Base-by-base conservation (phyloP, 1,140 invertebrate species). In the Conopomorpha cramerella region DNA sequence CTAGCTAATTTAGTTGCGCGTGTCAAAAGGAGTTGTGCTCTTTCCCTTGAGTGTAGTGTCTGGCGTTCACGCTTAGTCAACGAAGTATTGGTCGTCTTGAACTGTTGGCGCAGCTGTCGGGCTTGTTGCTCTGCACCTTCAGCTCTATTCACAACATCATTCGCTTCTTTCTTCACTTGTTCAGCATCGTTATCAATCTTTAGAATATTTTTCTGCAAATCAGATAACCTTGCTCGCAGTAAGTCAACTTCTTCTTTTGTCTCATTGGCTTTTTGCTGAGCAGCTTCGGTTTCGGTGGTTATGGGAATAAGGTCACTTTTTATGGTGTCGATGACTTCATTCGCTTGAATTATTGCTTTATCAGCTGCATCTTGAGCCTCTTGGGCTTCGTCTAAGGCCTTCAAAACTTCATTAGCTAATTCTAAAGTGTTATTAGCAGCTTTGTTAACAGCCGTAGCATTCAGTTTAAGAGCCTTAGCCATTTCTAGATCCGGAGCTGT, bases 371-470 rank as follows among this genome's bases (percentile, higher is more conserved):
- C 76, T 68, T 97, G 94, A 1, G 90, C 91, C 3, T 77, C 79
- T 46, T 84, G 76, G 1, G 93, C 90, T 30, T 91, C 87, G 27
- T 80, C 72, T 36, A 85, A 59, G 34, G 82, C 80, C 44, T 81
- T 51, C 18, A 83, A 71, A 27, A 85, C 81, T 39, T 79, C 77
- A 46, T 81, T 82, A 16, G 83, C 82, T 43, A 72, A 78, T 39
- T 79, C 62, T 32, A 84, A 54, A n/a, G 83, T 82, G 23, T 78
- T 57, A 39, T 81, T 78, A 2, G 84, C 83, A 6, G 67, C 76
- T 67, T 84, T 87, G 82, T 91, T 94, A 1, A 91, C 86, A 14
- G 64, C 55, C 44, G 92, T 89, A 1, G 94, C 93, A 46, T 83
- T 80, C 35, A 81, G 66, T 57, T 95, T 93, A 0, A 97, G 77